Evolutionary conservation across 2,113 vertebrate genomes (phyloP).

Genomic region (Stictonetta naevosa): DNA sequence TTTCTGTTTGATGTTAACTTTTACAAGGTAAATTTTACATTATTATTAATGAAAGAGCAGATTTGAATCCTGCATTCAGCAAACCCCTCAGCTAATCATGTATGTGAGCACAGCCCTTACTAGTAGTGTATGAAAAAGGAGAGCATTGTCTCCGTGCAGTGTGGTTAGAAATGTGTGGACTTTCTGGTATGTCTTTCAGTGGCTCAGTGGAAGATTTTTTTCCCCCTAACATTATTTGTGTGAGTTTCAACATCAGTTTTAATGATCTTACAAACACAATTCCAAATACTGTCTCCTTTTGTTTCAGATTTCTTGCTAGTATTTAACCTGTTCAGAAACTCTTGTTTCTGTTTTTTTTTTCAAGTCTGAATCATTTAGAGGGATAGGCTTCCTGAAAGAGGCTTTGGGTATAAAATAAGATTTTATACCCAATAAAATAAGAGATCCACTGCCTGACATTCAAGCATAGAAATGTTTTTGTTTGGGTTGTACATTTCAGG

Average conservation of each 20-base stretch:
- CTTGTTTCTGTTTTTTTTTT: background rate
- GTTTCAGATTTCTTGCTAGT: background rate
- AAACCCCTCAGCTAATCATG: background rate
- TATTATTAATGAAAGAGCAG: background rate
- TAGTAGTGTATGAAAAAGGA: background rate
- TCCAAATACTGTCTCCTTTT: background rate
- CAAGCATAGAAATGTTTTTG: background rate
- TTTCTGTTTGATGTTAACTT: background rate
- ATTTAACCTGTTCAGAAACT: background rate
- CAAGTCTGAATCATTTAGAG: background rate
- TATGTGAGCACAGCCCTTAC: background rate
- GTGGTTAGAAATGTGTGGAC: background rate
- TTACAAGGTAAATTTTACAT: background rate
- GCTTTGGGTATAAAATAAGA: background rate
- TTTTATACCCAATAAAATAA: too few species aligned
- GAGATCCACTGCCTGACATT: background rate
- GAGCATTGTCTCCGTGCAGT: background rate
- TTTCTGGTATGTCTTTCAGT: background rate
- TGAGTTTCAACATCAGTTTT: background rate
- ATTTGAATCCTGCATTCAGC: conserved; percentile 16
- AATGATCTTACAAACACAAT: background rate
- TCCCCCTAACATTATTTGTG: background rate
- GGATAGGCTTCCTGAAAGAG: background rate
- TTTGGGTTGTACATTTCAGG: background rate
- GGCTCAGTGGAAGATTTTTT: background rate